phyloP scores from a whole-genome alignment of 37 sponge, comb jelly and placozoan species.

The Oopsacas minuta region DNA sequence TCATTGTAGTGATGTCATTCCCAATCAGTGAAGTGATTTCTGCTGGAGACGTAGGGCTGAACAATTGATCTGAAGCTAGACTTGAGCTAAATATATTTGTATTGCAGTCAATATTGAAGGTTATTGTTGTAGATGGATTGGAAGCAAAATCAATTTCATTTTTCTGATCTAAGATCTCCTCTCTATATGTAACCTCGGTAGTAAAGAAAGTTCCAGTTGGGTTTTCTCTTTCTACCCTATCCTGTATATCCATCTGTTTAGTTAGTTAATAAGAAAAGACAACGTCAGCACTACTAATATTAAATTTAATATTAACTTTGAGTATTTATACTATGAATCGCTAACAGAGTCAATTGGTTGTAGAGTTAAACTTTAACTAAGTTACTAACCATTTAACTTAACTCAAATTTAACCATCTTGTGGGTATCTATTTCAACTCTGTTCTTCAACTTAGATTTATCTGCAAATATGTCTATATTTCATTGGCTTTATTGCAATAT shows the following conservation, averaged over 20 bases:
- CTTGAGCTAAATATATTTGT: background rate
- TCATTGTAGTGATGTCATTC: background rate
- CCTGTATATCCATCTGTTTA: background rate
- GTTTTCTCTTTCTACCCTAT: background rate
- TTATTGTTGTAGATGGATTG: background rate
- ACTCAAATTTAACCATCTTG: background rate
- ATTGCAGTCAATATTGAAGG: background rate
- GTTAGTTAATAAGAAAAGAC: background rate
- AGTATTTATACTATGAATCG: constrained; percentile 2
- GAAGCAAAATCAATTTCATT: constrained; percentile 3
- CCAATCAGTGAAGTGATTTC: background rate
- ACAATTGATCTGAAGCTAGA: background rate
- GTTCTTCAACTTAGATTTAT: too few relatives aligned
- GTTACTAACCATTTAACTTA: background rate
- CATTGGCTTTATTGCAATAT: too few relatives aligned
- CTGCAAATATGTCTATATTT: too few relatives aligned
- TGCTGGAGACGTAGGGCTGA: background rate
- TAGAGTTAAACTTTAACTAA: constrained; percentile 1
- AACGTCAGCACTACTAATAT: background rate
- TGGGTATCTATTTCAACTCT: constrained; percentile 4
- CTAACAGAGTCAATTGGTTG: constrained; percentile 7
- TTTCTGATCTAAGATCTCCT: background rate
- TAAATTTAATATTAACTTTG: constrained; percentile 8
- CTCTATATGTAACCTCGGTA: background rate
- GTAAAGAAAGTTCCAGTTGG: background rate